Evolutionary conservation across 2,888 invertebrate species (phyloP).

Genomic region (Bugula neritina): DNA sequence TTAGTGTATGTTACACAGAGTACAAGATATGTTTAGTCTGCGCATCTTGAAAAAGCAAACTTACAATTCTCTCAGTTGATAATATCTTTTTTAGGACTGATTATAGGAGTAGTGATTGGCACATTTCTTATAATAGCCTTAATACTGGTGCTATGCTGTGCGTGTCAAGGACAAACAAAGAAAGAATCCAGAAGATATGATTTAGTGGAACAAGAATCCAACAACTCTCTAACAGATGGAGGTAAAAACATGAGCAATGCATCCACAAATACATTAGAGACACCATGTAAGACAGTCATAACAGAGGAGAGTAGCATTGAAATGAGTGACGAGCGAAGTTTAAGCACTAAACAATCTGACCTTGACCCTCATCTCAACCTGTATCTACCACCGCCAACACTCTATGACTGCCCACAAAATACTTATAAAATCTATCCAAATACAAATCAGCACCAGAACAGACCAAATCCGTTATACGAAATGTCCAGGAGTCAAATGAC

Average conservation of each 20-base stretch:
- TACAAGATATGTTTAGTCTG: too few species aligned
- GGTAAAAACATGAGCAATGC: not conserved
- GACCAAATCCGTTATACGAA: slow-evolving; percentile 5
- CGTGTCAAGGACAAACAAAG: slow-evolving; percentile 7
- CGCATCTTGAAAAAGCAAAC: too few species aligned
- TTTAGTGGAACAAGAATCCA: not conserved
- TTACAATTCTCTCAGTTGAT: too few species aligned
- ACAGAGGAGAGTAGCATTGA: slow-evolving; percentile 19
- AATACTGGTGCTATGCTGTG: not conserved
- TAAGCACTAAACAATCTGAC: slow-evolving; percentile 11
- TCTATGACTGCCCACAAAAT: not conserved
- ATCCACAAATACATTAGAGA: slow-evolving; percentile 12
- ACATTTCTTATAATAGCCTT: slow-evolving; percentile 12
- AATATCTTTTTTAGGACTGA: slow-evolving; percentile 9
- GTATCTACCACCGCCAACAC: slow-evolving; percentile 1
- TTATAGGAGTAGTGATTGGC: slow-evolving; percentile 9
- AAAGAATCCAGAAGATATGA: not conserved
- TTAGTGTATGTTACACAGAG: too few species aligned
- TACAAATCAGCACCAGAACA: not conserved
- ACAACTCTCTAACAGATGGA: not conserved
- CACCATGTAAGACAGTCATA: not conserved
- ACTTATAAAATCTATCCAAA: not conserved
- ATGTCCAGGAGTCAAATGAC: not conserved
- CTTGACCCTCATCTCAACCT: not conserved
- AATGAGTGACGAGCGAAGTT: slow-evolving; percentile 9